Evolutionary conservation across 2,888 invertebrate species (phyloP).

Genomic region (Epistrophe eligans): DNA sequence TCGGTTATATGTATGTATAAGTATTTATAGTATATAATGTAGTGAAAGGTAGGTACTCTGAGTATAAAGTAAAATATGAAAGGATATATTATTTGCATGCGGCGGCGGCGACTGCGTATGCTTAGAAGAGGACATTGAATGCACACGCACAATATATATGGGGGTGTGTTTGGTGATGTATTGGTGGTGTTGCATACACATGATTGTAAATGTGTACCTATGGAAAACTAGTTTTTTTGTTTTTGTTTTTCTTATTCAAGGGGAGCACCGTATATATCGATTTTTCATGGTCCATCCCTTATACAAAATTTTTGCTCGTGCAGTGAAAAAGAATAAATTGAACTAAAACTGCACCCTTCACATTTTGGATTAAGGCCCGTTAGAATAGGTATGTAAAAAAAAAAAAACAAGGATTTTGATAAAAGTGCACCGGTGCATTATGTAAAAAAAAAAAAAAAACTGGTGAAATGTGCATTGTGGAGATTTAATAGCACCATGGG

Average conservation of each 20-base stretch:
- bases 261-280: slow-evolving; percentile 70
- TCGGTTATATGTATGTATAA: background rate
- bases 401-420: slow-evolving; percentile 38
- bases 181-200: slow-evolving; percentile 60
- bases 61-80: slow-evolving; percentile 40
- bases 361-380: background rate
- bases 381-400: background rate
- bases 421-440: slow-evolving; percentile 63
- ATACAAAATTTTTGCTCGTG: slow-evolving; percentile 46
- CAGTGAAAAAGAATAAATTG: slow-evolving; percentile 45
- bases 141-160: slow-evolving; percentile 71
- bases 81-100: slow-evolving; percentile 74
- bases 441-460: background rate
- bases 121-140: slow-evolving; percentile 59
- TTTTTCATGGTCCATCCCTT: slow-evolving; percentile 66
- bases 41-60: slow-evolving; percentile 14
- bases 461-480: slow-evolving; percentile 10
- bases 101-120: slow-evolving; percentile 75
- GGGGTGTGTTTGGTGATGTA: slow-evolving; percentile 61
- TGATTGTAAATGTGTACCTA: slow-evolving; percentile 48
- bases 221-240: slow-evolving; percentile 60
- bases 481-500: slow-evolving; percentile 33
- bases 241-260: slow-evolving; percentile 38
- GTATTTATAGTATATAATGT: background rate
- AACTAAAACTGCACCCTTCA: slow-evolving; percentile 52